Evolutionary conservation across 2,888 invertebrate species (phyloP), one percentile per base, ranked within the genome.

Genomic region (Hirtodrosophila confusa): DNA sequence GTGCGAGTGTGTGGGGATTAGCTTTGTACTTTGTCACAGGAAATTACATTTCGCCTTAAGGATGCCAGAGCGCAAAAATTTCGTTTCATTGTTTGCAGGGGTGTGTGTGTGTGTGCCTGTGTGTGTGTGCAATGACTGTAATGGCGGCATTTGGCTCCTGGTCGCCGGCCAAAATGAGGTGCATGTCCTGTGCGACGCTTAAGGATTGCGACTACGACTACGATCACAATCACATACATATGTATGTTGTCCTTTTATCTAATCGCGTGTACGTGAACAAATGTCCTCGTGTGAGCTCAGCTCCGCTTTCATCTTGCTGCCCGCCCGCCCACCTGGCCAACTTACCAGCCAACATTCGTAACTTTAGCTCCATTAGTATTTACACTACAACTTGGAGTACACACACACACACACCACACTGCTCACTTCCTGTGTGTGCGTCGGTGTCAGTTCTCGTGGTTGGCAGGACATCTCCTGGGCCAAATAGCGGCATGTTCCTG

Each of bases 11-110:
- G 51, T 72, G 65, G 68, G 86, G 88, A 86, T 86, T 86, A 88
- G 86, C 88, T 82, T 89, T 83, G 88, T 83, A 87, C 83, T 89
- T 88, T 88, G 86, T 84, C 80, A 83, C 85, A 86, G 89, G 86
- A 88, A 88, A 88, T 88, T 88, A 88, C 86, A 89, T 88, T 89
- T 86, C 75, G 79, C 80, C 88, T 88, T 71, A 69, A 79, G 77
- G 77, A 85, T 72, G 80, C 68, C 68, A 55, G 64, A 54, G 77
- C 61, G 65, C 82, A 88, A 80, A 86, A 86, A 88, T 86, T 84
- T 88, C 73, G 69, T 75, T 73, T 84, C 80, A 86, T 86, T 88
- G 87, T 84, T 68, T 75, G 78, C 62, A 43, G 51, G 69, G 48
- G 48, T 56, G 43, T 27, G 41, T 37, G 43, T 48, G 37, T 62